A percentile compares a stretch with the other conserved stretches of the same genome.
Evolutionary conservation across 2,113 vertebrate genomes (phyloP).

Genomic region (Prolemur simus): DNA sequence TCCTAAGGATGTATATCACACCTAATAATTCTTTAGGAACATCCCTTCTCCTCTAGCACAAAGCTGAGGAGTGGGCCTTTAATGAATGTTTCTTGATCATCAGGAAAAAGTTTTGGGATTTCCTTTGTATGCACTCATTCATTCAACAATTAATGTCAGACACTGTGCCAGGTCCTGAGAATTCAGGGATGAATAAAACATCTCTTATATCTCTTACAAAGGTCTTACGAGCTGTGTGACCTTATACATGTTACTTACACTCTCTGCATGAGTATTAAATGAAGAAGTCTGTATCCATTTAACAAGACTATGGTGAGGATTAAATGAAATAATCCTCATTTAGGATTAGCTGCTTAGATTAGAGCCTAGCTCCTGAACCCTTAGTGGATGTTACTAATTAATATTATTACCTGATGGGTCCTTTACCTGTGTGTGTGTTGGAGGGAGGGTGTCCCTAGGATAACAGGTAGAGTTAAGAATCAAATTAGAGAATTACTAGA

Average conservation of each 20-base stretch:
- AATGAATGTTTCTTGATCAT: background rate
- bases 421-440: background rate
- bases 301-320: background rate
- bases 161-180: background rate
- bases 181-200: background rate
- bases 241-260: background rate
- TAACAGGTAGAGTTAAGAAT: background rate
- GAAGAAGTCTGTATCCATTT: background rate
- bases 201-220: background rate
- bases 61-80: background rate
- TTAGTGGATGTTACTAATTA: background rate
- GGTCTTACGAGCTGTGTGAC: background rate
- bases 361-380: conserved; percentile 24
- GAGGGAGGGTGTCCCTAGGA: background rate
- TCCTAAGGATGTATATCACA: background rate
- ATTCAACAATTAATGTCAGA: background rate
- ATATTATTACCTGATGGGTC: background rate
- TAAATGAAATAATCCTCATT: background rate
- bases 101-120: background rate
- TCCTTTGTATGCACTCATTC: background rate
- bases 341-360: conserved; percentile 24
- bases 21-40: background rate
- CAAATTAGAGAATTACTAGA: background rate
- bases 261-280: background rate
- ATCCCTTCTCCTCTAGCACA: background rate